Conservation (phyloP, 2,113 vertebrate species). For the Plotosus lineatus region DNA sequence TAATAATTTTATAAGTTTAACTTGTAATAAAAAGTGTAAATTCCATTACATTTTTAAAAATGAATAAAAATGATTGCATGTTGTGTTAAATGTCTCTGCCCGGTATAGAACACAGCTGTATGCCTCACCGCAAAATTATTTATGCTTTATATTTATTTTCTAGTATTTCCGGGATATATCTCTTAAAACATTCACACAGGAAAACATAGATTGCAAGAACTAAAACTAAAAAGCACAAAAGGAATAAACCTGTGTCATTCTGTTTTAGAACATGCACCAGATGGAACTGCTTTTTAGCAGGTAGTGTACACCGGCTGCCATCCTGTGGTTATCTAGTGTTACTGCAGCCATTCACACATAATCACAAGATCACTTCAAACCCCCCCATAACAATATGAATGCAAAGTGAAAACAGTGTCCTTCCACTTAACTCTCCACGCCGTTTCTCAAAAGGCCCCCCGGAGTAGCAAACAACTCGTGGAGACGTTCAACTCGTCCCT, state of each 20-base stretch:
- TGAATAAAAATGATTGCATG: too few species aligned
- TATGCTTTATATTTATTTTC: too few species aligned
- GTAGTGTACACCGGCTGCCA: constrained; percentile 2
- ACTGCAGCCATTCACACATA: not conserved
- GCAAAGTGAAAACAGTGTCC: not conserved
- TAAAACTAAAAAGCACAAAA: not conserved
- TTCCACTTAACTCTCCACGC: not conserved
- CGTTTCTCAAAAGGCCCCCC: too few species aligned
- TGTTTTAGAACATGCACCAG: not conserved
- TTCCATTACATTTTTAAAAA: too few species aligned
- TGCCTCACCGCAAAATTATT: too few species aligned
- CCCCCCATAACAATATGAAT: not conserved
- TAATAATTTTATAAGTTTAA: not conserved
- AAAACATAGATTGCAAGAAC: too few species aligned
- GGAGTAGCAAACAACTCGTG: not conserved
- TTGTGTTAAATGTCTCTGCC: too few species aligned
- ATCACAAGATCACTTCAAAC: not conserved
- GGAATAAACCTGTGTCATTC: not conserved
- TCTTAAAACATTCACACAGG: not conserved
- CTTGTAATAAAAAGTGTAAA: not conserved
- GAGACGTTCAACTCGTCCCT: constrained; percentile 31
- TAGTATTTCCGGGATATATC: too few species aligned
- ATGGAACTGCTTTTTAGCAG: not conserved
- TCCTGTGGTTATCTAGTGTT: constrained; percentile 4
- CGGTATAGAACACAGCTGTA: too few species aligned